phyloP scores from a whole-genome alignment of 2,888 invertebrate genomes.

The Ennomos fuscantarius region DNA sequence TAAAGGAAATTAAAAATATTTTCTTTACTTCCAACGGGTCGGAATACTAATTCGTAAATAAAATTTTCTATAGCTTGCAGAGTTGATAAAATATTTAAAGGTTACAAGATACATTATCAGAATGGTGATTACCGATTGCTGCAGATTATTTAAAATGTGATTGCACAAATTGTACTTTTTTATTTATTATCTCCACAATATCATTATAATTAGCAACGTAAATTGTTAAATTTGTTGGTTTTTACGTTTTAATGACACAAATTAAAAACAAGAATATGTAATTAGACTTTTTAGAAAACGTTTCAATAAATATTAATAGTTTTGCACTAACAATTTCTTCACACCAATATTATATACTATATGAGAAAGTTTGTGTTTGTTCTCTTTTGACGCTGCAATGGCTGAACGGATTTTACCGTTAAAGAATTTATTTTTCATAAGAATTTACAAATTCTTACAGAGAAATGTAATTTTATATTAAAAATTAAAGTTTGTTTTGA shows the following conservation, averaged over 20 bases:
- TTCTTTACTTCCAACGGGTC: not conserved
- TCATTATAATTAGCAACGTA: not conserved
- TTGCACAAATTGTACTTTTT: not conserved
- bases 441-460: too few relatives aligned
- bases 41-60: slow-evolving; percentile 2
- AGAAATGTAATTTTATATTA: too few relatives aligned
- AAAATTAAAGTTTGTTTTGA: too few relatives aligned
- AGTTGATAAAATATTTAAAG: slow-evolving; percentile 6
- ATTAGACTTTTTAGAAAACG: too few relatives aligned
- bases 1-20: not conserved
- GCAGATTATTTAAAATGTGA: slow-evolving; percentile 3
- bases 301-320: too few relatives aligned
- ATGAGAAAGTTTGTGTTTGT: too few relatives aligned
- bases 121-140: slow-evolving; percentile 6
- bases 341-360: too few relatives aligned
- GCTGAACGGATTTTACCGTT: too few relatives aligned
- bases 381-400: too few relatives aligned
- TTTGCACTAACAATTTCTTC: too few relatives aligned
- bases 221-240: not conserved
- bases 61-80: not conserved
- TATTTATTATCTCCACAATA: not conserved
- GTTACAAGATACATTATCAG: not conserved
- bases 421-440: too few relatives aligned
- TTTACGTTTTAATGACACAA: not conserved
- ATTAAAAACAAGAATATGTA: too few relatives aligned